Percentiles rank a stretch among this genome's conserved stretches.
Conservation (phyloP, 2,888 invertebrate species). For the Erebia epiphron region DNA sequence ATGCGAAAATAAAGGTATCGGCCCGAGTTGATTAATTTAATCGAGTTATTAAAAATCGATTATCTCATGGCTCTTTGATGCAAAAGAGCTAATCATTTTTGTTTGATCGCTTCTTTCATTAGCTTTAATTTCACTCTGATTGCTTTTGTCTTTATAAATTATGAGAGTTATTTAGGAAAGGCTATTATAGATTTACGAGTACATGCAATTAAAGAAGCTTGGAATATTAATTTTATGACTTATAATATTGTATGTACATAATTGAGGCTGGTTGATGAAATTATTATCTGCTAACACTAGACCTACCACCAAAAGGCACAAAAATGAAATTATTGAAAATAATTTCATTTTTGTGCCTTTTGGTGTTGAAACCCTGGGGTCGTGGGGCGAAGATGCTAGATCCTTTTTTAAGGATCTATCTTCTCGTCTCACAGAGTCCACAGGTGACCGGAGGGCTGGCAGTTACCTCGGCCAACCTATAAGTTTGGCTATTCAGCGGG, state of each 20-base stretch:
- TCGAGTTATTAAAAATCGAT: constrained; percentile 31
- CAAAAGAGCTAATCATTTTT: constrained; percentile 21
- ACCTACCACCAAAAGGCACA: too few species aligned
- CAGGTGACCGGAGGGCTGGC: too few species aligned
- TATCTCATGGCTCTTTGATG: constrained; percentile 14
- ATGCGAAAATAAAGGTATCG: constrained; percentile 40
- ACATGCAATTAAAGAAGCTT: not conserved
- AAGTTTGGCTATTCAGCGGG: too few species aligned
- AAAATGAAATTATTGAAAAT: too few species aligned
- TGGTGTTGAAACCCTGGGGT: too few species aligned
- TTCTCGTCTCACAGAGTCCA: too few species aligned
- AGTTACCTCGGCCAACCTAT: too few species aligned
- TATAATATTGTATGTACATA: not conserved
- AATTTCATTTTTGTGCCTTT: too few species aligned
- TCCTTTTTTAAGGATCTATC: too few species aligned
- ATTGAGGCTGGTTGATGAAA: not conserved
- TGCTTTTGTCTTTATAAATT: constrained; percentile 27
- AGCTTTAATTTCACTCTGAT: constrained; percentile 20
- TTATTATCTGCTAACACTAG: not conserved
- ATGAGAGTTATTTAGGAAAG: not conserved
- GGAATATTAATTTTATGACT: not conserved
- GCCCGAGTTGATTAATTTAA: constrained; percentile 35
- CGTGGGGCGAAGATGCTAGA: too few species aligned
- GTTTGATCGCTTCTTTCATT: constrained; percentile 32
- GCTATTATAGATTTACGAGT: not conserved